These are phyloP conservation scores for Tinamus major DNA, from an alignment of 2,797 vertebrate genomes.

Conservation along the genomic window DNA sequence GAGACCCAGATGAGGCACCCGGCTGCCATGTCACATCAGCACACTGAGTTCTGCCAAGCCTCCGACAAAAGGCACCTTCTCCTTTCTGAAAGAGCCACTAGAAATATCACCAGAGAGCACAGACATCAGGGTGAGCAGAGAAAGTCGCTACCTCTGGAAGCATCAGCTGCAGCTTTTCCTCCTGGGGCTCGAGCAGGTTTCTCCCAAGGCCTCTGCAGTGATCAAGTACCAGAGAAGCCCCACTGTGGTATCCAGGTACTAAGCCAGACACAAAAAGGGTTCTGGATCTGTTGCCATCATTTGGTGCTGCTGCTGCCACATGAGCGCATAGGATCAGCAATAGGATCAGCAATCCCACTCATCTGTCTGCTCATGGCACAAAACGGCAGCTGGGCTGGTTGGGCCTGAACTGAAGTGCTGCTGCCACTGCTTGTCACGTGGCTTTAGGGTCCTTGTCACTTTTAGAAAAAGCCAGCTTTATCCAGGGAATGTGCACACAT, in stretches of 20 bases:
- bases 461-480: neutral
- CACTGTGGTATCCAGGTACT: neutral
- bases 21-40: neutral
- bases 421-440: neutral
- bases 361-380: neutral
- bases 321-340: neutral
- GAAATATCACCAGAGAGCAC: neutral
- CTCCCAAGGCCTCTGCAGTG: neutral
- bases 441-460: neutral
- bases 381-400: neutral
- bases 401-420: neutral
- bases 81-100: accelerated
- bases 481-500: neutral
- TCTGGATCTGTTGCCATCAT: accelerated
- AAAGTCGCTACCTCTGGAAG: neutral
- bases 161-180: neutral
- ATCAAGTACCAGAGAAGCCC: neutral
- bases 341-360: neutral
- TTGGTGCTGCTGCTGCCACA: neutral
- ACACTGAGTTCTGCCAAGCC: neutral
- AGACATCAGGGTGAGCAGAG: neutral
- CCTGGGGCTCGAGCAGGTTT: neutral
- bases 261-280: neutral
- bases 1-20: neutral
- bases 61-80: neutral